Percentiles rank a stretch among this genome's conserved stretches.
Conservation (phyloP, 1,140 invertebrate genomes). For the Wiebesia pumilae region DNA sequence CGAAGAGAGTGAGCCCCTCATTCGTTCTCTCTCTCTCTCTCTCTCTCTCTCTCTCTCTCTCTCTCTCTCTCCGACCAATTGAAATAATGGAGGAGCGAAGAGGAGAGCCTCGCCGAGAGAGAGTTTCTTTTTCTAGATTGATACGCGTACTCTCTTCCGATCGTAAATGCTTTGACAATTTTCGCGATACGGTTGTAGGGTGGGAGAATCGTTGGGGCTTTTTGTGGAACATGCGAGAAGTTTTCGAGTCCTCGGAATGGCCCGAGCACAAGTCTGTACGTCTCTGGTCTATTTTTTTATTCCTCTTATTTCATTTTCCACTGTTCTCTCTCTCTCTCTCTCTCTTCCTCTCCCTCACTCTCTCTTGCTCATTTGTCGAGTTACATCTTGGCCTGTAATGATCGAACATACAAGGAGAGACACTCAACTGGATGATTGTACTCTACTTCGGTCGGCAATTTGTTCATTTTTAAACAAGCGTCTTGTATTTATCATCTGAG, state of each 20-base stretch:
- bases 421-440: neutral
- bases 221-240: constrained; percentile 11
- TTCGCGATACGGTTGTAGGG: neutral
- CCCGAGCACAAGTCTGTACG: neutral
- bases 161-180: constrained; percentile 1
- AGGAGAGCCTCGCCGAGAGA: constrained; percentile 15
- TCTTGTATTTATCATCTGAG: neutral
- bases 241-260: neutral
- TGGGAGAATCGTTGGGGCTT: neutral
- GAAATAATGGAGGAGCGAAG: constrained; percentile 44
- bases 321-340: neutral
- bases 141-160: constrained; percentile 26
- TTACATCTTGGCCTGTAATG: neutral
- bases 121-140: constrained; percentile 30
- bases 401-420: neutral
- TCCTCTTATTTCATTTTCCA: neutral
- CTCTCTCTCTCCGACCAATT: constrained; percentile 34
- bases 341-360: neutral
- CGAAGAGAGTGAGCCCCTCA: neutral
- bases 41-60: neutral
- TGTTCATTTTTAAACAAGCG: no score
- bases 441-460: neutral
- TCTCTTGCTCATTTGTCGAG: neutral
- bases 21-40: neutral
- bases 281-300: neutral